phyloP scores from a whole-genome alignment of 2,113 vertebrate species.

The Grammomys dolichurus region DNA sequence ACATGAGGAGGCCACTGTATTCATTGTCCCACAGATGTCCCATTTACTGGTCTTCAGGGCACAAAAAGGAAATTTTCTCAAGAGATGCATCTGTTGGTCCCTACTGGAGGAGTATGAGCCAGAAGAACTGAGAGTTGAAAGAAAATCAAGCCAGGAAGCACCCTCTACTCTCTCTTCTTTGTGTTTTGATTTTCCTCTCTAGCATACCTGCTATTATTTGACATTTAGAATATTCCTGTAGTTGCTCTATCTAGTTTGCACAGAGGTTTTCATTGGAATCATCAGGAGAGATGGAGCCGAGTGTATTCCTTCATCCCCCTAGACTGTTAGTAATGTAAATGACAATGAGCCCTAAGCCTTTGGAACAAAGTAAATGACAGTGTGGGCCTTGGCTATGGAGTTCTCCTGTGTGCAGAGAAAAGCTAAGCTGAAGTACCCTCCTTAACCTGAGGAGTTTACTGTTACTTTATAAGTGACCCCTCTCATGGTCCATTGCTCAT shows the following conservation, averaged over 20 bases:
- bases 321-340: conserved; percentile 29
- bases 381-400: neutral
- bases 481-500: conserved; percentile 72
- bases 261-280: conserved; percentile 2
- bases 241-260: neutral
- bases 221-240: neutral
- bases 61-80: neutral
- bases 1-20: neutral
- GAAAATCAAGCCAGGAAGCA: neutral
- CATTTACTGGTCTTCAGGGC: neutral
- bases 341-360: conserved; percentile 52
- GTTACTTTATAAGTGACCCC: neutral
- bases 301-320: neutral
- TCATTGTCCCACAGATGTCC: too few species aligned
- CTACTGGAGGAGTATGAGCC: neutral
- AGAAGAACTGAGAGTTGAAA: neutral
- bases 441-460: conserved; percentile 49
- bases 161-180: neutral
- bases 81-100: neutral
- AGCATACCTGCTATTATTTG: neutral
- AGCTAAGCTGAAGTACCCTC: conserved; percentile 70
- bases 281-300: neutral
- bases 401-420: conserved; percentile 35
- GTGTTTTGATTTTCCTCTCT: neutral
- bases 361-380: conserved; percentile 71